Evolutionary conservation across 2,888 invertebrate genomes (phyloP), one percentile per base, ranked within the genome.

Genomic region (Enoplolaimus lenunculus): DNA sequence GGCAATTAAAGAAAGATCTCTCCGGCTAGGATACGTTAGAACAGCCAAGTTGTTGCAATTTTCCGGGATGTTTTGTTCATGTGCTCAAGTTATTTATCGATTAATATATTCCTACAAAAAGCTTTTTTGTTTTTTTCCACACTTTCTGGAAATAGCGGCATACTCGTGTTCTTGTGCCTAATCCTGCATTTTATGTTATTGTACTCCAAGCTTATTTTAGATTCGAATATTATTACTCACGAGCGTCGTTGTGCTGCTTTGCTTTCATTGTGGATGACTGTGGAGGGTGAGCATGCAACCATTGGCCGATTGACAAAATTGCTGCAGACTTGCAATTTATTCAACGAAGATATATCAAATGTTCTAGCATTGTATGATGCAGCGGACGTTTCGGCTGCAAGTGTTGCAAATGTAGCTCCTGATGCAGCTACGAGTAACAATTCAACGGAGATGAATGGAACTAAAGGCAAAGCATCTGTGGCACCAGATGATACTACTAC

Each of bases 261-360:
- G 1, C 70, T 70, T 60, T 16, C 30, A 28, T 26, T 29, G 2
- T 70, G 69, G 69, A n/a, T n/a, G 31, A 45, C 21, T 2, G 16
- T 7, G 21, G 71, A 71, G 30, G 66, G 57, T 2, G 26, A 26
- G 45, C 28, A 26, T 33, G 69, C 65, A 7, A 71, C 71, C 1
- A 66, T 70, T 21, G 60, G 69, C n/a, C 2, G 34, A 1, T 34
- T 71, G 29, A 34, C 30, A 28, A 34, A 60, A 31, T 2, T 71
- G 2, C 31, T 71, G 1, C 64, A 64, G 66, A 21, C 30, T 1
- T 64, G 65, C 1, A 69, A 69, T n/a, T 35, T 71, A 21, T 70
- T 70, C 66, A 69, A 71, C 34, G 71, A 71, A 60, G 65, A 71
- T 33, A 66, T 71, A 2, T 33, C 65, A 16, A 34, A 28, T 57